These are phyloP conservation scores for Numenius arquata DNA, from an alignment of 2,113 vertebrate genomes.

Conservation along the genomic window DNA sequence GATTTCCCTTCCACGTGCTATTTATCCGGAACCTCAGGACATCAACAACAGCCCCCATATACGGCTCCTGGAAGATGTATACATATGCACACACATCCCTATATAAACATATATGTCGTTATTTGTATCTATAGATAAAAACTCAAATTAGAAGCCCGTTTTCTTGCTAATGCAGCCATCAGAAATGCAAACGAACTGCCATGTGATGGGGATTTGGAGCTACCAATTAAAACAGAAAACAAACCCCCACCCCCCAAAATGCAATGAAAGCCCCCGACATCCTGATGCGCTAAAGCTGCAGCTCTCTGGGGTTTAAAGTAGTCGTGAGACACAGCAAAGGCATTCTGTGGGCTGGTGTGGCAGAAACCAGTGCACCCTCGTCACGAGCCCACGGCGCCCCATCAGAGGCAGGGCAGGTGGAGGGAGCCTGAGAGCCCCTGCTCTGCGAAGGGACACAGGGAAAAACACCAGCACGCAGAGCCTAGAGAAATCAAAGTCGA, in stretches of 20 bases:
- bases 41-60: background rate
- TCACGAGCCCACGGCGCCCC: background rate
- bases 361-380: background rate
- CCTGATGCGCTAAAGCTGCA: background rate
- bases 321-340: background rate
- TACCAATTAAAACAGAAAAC: background rate
- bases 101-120: background rate
- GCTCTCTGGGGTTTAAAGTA: background rate
- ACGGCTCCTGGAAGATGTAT: background rate
- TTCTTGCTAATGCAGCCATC: background rate
- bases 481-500: background rate
- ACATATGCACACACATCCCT: background rate
- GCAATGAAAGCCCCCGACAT: fast-evolving
- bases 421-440: background rate
- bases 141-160: background rate
- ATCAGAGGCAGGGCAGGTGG: background rate
- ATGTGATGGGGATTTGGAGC: fast-evolving
- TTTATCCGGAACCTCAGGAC: background rate
- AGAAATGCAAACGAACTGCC: background rate
- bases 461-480: background rate
- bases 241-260: fast-evolving
- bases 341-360: background rate
- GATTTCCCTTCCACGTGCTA: background rate
- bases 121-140: background rate
- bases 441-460: background rate